These are phyloP conservation scores for Oncorhynchus tshawytscha DNA, from an alignment of 2,113 vertebrate species.

Conservation along the genomic window DNA sequence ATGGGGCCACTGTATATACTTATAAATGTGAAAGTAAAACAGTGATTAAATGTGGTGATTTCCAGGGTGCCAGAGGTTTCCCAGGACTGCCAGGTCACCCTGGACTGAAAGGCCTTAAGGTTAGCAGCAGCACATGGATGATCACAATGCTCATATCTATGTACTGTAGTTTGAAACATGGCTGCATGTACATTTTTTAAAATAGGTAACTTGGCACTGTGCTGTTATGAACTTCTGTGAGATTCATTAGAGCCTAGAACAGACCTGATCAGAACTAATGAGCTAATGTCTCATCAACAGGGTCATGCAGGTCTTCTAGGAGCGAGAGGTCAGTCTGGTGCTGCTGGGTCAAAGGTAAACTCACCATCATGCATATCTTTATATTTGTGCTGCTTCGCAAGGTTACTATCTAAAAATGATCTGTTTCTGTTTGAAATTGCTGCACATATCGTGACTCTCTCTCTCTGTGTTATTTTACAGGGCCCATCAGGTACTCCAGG, in stretches of 20 bases:
- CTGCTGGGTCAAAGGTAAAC: constrained; percentile 85
- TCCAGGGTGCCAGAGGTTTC: constrained; percentile 88
- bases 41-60: not conserved
- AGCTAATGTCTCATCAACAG: constrained; percentile 58
- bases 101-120: constrained; percentile 89
- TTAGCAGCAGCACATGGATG: constrained; percentile 60
- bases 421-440: not conserved
- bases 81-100: constrained; percentile 92
- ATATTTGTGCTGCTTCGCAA: not conserved
- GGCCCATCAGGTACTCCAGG: constrained; percentile 86
- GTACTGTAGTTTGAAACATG: not conserved
- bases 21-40: not conserved
- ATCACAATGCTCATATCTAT: not conserved
- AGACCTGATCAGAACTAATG: too few relatives aligned
- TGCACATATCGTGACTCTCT: not conserved
- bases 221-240: too few relatives aligned
- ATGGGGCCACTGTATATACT: too few relatives aligned
- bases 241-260: too few relatives aligned
- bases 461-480: constrained; percentile 61
- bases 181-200: not conserved
- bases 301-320: constrained; percentile 81
- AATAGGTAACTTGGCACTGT: too few relatives aligned
- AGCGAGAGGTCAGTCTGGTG: constrained; percentile 85
- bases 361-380: not conserved
- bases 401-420: too few relatives aligned